Evolutionary conservation across 2,888 invertebrate genomes (phyloP), one percentile per base, ranked within the genome.

Genomic region (Drosophila hamatofila): DNA sequence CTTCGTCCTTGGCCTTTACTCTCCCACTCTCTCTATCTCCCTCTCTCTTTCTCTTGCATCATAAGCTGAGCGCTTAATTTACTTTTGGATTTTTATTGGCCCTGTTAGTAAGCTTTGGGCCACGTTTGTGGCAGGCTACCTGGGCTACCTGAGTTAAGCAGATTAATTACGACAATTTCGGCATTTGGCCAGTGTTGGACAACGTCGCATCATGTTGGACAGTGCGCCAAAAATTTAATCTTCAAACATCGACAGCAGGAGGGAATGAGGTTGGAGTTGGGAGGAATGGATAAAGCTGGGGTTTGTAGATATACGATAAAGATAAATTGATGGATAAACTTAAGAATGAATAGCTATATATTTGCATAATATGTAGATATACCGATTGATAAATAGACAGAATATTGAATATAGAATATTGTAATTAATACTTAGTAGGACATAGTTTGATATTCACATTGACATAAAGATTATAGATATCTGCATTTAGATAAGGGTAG

Each of bases 111-210:
- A 3, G 25, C 39, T 25, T n/a, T 39, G 54, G 39, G 44, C 52
- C 39, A 42, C 21, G 41, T 25, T 44, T 55, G 51, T 37, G 46
- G 18, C 55, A 8, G 18, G 23, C n/a, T 14, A 52, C 18, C 54
- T 37, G 37, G 18, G 37, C 18, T n/a, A 11, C 12, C 48, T 30
- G 9, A 25, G 46, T 66, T 72, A 72, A 85, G 69, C 63, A 70
- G 60, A 83, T 83, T 86, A 83, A 83, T 83, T 74, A 74, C 46
- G 21, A 46, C 52, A 55, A 63, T 73, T 70, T 69, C 42, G 35
- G 27, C 35, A 39, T 55, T 54, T 60, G 51, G 60, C 54, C 41
- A 48, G 56, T 37, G 54, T 42, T 60, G 52, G 44, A 37, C 41
- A 58, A 21, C 18, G 25, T n/a, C 25, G n/a, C 11, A 37, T 35